Evolutionary conservation across 2,888 invertebrate genomes (phyloP).

Genomic region (Phyllotreta striolata): DNA sequence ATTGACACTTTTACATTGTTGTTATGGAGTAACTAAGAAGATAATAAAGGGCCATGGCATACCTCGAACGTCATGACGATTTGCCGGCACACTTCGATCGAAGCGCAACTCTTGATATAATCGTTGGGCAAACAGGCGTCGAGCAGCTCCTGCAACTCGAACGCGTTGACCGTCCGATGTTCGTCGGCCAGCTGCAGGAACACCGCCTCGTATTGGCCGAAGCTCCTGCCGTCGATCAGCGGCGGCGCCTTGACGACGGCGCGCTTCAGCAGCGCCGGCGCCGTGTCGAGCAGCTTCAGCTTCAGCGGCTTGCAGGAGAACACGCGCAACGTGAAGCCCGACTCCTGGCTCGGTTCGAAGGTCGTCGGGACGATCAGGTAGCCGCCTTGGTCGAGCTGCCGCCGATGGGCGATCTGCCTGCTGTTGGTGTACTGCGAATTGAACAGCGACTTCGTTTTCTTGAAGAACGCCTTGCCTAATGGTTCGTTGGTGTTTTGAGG

Average conservation of each 20-base stretch:
- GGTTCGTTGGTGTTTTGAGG: conserved; percentile 77
- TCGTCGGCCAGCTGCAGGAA: conserved; percentile 91
- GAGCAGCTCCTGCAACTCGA: conserved; percentile 87
- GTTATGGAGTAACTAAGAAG: too few relatives aligned
- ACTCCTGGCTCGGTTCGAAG: conserved; percentile 90
- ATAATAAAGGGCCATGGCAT: too few relatives aligned
- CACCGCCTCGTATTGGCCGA: conserved; percentile 87
- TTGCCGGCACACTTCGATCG: conserved; percentile 90
- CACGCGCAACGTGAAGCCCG: conserved; percentile 85
- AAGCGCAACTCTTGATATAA: conserved; percentile 93
- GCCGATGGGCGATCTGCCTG: conserved; percentile 74
- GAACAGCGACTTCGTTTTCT: conserved; percentile 83
- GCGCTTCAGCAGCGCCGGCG: conserved; percentile 74
- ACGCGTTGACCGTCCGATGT: conserved; percentile 87
- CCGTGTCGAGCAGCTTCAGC: conserved; percentile 74
- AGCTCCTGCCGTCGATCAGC: conserved; percentile 74
- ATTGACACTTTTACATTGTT: too few relatives aligned
- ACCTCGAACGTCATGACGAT: conserved; percentile 89
- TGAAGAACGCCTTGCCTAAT: conserved; percentile 81
- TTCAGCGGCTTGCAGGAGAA: conserved; percentile 80
- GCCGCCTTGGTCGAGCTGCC: conserved; percentile 80
- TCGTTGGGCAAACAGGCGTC: conserved; percentile 93
- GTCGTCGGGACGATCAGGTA: conserved; percentile 90
- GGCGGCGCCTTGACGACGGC: conserved; percentile 80
- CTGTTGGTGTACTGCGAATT: conserved; percentile 94